These are phyloP conservation scores for Chloroceryle amazona DNA, from an alignment of 2,797 vertebrate species.

Conservation along the genomic window DNA sequence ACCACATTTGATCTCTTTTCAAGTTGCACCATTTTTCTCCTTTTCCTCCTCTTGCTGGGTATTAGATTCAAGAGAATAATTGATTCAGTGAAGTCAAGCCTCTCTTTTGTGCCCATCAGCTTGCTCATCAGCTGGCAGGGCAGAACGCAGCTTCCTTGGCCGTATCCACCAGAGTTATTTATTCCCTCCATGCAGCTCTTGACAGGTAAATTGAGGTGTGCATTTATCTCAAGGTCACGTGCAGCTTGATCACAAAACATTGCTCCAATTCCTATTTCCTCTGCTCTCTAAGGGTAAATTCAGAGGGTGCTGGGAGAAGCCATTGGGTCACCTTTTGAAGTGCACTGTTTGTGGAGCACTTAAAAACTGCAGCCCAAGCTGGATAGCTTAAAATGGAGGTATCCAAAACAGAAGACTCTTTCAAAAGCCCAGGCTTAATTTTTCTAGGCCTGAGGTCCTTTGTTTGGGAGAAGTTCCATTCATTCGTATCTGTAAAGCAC, in stretches of 20 bases:
- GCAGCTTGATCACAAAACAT: background rate
- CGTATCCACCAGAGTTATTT: background rate
- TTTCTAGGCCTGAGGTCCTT: background rate
- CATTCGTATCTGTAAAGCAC: background rate
- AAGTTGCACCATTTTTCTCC: conserved; percentile 26
- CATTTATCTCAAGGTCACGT: background rate
- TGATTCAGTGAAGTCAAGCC: background rate
- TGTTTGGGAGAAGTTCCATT: background rate
- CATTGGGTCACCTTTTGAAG: conserved; percentile 11
- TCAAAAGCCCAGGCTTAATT: background rate
- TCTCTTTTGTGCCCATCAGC: background rate
- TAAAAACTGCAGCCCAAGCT: background rate
- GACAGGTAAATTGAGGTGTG: background rate
- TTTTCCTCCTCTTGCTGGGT: background rate
- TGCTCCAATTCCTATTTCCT: background rate
- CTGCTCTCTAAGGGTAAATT: background rate
- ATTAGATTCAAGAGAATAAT: background rate
- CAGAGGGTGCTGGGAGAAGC: background rate
- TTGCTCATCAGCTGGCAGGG: background rate
- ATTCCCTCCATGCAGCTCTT: background rate
- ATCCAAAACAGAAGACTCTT: conserved; percentile 27
- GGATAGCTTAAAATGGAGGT: background rate
- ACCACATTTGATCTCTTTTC: conserved; percentile 41
- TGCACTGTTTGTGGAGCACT: background rate
- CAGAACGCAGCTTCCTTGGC: background rate